A percentile compares a stretch with the other conserved stretches of the same genome.
phyloP scores from a whole-genome alignment of 2,888 invertebrate species.

The Oligia fasciuncula region DNA sequence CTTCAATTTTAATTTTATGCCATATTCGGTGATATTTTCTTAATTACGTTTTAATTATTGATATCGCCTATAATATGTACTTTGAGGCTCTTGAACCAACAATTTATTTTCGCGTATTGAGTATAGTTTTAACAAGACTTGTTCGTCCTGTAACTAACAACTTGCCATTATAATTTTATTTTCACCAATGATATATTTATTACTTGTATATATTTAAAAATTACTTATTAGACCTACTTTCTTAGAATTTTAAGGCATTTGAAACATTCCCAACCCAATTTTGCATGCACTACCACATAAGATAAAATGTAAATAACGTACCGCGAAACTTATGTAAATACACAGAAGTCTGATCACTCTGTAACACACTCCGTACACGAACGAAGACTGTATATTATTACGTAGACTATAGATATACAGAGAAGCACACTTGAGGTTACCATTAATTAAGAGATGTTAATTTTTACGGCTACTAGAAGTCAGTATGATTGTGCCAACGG shows the following conservation, averaged over 20 bases:
- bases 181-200: conserved; percentile 89
- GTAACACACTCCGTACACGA: conserved; percentile 70
- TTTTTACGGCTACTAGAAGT: conserved; percentile 61
- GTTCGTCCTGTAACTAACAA: conserved; percentile 85
- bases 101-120: conserved; percentile 72
- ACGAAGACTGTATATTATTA: conserved; percentile 82
- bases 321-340: conserved; percentile 82
- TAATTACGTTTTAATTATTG: conserved; percentile 73
- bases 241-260: conserved; percentile 79
- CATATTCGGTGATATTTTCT: conserved; percentile 85
- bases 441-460: conserved; percentile 67
- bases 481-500: conserved; percentile 72
- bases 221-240: conserved; percentile 76
- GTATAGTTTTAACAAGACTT: conserved; percentile 76
- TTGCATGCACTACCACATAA: conserved; percentile 75
- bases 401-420: conserved; percentile 75
- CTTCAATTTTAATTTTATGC: conserved; percentile 83
- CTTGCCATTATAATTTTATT: conserved; percentile 88
- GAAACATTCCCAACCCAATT: conserved; percentile 75
- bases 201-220: conserved; percentile 84
- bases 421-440: conserved; percentile 73
- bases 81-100: conserved; percentile 84
- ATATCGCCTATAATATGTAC: conserved; percentile 82
- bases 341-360: conserved; percentile 71
- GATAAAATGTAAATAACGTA: conserved; percentile 79